Evolutionary conservation across 2,888 invertebrate genomes (phyloP), one percentile per base, ranked within the genome.

Genomic region (Minunthozetes semirufus): DNA sequence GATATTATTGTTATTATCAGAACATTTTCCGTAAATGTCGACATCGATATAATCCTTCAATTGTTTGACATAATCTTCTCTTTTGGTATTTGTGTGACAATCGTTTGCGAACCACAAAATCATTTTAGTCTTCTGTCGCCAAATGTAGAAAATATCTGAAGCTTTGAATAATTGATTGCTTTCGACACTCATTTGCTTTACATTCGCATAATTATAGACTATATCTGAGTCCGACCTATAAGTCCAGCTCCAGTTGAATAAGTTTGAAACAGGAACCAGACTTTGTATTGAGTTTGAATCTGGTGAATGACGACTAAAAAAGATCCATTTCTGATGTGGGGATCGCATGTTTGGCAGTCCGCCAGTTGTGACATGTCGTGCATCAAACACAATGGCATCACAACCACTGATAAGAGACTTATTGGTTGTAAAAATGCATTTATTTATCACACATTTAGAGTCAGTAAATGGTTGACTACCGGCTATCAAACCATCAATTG

Each of bases 201-300:
- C 38, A n/a, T 68, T 29, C 22, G 15, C 70, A 38, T 9, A 19
- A 68, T 25, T 68, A n/a, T 22, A 68, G 22, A 68, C 46, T 9
- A 68, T 68, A 29, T 68, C 70, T 6, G 70, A 68, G 17, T 68
- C 70, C 27, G 27, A 33, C 25, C 70, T 68, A 29, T 68, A 68
- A 46, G 70, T 68, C 70, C 70, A 68, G 46, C 42, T 68, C 70
- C 38, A 68, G 70, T 38, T 68, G 46, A 68, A 68, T 9, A 22
- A 0, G 17, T 68, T 59, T 25, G 59, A 46, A 2, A 22, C 2
- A 29, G 13, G 19, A 29, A 4, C n/a, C 1, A 15, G 19, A 5
- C 38, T 17, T 15, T 38, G 8, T 5, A 3, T 1, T 19, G 17
- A 29, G 1, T 13, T 2, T 22, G 15, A 29, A 3, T 46, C 17